Conservation (phyloP, 2,797 vertebrate species). For the Synanceia verrucosa region DNA sequence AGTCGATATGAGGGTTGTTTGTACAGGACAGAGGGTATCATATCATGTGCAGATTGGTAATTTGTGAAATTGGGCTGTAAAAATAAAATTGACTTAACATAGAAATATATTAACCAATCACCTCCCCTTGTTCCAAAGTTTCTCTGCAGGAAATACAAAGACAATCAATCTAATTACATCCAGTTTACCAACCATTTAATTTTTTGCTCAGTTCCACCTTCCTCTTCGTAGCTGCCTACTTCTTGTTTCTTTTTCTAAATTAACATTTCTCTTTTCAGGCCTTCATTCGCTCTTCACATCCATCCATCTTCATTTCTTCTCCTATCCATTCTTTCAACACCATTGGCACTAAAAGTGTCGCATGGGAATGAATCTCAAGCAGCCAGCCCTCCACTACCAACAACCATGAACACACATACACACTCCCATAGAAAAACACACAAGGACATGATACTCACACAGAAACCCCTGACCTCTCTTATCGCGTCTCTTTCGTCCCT, state of each 20-base stretch:
- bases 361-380: slow-evolving; percentile 31
- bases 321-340: neutral
- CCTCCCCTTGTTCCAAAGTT: slow-evolving; percentile 4
- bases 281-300: neutral
- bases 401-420: neutral
- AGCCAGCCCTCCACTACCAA: slow-evolving; percentile 5
- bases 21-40: too few relatives aligned
- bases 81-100: neutral
- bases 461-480: too few relatives aligned
- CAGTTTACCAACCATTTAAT: neutral
- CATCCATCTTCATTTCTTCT: neutral
- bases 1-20: too few relatives aligned
- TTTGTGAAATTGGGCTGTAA: neutral
- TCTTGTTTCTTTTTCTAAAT: neutral
- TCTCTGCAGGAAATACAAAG: neutral
- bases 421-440: too few relatives aligned
- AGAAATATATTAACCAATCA: slow-evolving; percentile 21
- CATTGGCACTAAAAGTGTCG: slow-evolving; percentile 10
- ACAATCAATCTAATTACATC: neutral
- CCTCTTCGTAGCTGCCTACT: neutral
- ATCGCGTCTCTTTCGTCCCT: slow-evolving; percentile 28
- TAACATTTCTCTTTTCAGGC: neutral
- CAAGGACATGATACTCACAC: too few relatives aligned
- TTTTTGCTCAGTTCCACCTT: neutral
- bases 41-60: too few relatives aligned